Conservation (phyloP, 1,140 invertebrate genomes). For the Drosophila parvula region DNA sequence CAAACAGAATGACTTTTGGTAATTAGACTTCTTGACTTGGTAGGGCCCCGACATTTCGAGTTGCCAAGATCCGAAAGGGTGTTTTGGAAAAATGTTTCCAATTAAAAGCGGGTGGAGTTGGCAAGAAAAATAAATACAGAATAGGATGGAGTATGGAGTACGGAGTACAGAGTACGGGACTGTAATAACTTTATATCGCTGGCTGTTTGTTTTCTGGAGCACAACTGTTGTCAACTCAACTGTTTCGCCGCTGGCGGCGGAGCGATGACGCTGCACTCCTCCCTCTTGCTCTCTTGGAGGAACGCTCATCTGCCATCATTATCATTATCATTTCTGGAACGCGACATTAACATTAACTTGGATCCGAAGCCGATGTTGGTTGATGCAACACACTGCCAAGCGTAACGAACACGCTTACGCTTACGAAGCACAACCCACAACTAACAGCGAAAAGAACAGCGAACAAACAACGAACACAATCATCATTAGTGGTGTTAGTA, state of each 20-base stretch:
- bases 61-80: slow-evolving; percentile 30
- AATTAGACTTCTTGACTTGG: slow-evolving; percentile 77
- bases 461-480: slow-evolving; percentile 63
- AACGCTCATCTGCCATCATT: slow-evolving; percentile 18
- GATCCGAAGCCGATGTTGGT: slow-evolving; percentile 42
- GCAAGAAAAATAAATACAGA: slow-evolving; percentile 66
- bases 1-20: slow-evolving; percentile 70
- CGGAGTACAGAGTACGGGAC: slow-evolving; percentile 42
- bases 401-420: slow-evolving; percentile 80
- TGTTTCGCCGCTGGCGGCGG: slow-evolving; percentile 41
- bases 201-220: slow-evolving; percentile 66
- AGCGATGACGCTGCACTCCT: slow-evolving; percentile 53
- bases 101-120: slow-evolving; percentile 56
- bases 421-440: slow-evolving; percentile 55
- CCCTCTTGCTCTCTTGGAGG: neutral
- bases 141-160: neutral
- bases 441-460: slow-evolving; percentile 40
- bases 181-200: slow-evolving; percentile 74
- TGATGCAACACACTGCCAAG: slow-evolving; percentile 75
- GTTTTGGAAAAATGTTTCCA: slow-evolving; percentile 75
- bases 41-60: slow-evolving; percentile 10
- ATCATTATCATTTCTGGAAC: slow-evolving; percentile 80
- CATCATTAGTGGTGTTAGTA: slow-evolving; percentile 71
- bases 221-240: slow-evolving; percentile 62
- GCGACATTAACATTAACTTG: slow-evolving; percentile 74